A percentile compares a stretch with the other conserved stretches of the same genome.
These are phyloP conservation scores for Gymnoscopelus braueri DNA, from an alignment of 2,797 vertebrate genomes.

Conservation along the genomic window DNA sequence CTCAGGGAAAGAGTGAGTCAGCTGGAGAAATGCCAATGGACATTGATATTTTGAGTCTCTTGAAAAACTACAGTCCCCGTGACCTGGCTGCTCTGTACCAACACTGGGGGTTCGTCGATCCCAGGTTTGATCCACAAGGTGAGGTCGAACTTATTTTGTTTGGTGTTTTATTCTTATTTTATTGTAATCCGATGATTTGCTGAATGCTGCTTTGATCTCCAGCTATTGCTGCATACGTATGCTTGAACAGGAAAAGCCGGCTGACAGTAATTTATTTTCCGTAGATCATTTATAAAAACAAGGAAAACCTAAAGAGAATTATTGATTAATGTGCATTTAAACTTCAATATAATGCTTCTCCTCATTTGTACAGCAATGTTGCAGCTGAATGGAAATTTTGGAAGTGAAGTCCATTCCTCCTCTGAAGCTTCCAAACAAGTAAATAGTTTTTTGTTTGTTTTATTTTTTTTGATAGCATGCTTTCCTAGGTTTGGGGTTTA, in stretches of 20 bases:
- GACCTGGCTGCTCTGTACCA: constrained; percentile 93
- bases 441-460: constrained; percentile 61
- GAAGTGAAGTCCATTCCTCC: constrained; percentile 88
- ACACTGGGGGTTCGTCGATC: constrained; percentile 90
- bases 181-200: neutral
- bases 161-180: neutral
- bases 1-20: constrained; percentile 84
- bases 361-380: constrained; percentile 89
- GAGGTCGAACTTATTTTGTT: constrained; percentile 51
- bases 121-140: constrained; percentile 90
- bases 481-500: neutral
- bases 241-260: neutral
- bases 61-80: constrained; percentile 94
- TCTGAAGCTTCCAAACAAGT: constrained; percentile 92
- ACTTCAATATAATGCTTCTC: constrained; percentile 5
- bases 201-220: neutral
- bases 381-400: constrained; percentile 90
- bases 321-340: neutral
- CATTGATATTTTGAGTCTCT: constrained; percentile 89
- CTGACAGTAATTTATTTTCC: neutral
- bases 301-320: neutral
- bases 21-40: constrained; percentile 84
- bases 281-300: neutral
- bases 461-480: constrained; percentile 37
- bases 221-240: neutral